Base-by-base conservation (phyloP, 2,113 vertebrate species). In the Parotia lawesii region DNA sequence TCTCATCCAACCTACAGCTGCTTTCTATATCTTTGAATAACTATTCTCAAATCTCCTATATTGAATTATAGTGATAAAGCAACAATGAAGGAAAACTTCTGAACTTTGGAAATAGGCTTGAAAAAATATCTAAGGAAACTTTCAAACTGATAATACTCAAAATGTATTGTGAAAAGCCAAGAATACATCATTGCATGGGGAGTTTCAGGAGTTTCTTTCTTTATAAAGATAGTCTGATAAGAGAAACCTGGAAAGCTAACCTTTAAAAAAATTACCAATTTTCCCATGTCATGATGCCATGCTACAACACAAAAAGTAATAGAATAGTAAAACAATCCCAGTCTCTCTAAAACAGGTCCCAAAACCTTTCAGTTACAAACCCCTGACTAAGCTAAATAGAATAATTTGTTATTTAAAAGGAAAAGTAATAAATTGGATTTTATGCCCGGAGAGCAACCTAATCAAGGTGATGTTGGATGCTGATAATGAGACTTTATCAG, bases 391-490 rank as follows among this genome's bases (percentile, higher is more conserved):
- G 23, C 28, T 29, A 5, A 75, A 27, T 14, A 29, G 17, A 89
- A 85, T 73, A 54, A 69, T 72, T 87, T 19, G 3, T 93, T 94
- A 73, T 91, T 83, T 85, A 79, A 94, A 96, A 87, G 33, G 42
- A 53, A 85, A 94, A 85, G 57, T 75, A 93, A 94, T 82, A 87
- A 95, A 76, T 62, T 70, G 58, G n/a, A 66, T 94, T 95, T 85
- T 94, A 85, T 61, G 74, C 33, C n/a, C 5, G 2, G 33, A 94
- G 19, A 89, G 25, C 35, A 91, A 85, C 51, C 27, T 85, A 87
- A 94, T 95, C 77, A 85, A 76, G 47, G 33, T 87, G 50, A 50
- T 94, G 38, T 44, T 76, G 50, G 74, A 89, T 89, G 60, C 20
- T 64, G 54, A 85, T 83, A 91, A 96, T 85, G 45, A 89, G 44